phyloP scores from a whole-genome alignment of 64 coral and sea anemone species.

The Dendronephthya gigantea region DNA sequence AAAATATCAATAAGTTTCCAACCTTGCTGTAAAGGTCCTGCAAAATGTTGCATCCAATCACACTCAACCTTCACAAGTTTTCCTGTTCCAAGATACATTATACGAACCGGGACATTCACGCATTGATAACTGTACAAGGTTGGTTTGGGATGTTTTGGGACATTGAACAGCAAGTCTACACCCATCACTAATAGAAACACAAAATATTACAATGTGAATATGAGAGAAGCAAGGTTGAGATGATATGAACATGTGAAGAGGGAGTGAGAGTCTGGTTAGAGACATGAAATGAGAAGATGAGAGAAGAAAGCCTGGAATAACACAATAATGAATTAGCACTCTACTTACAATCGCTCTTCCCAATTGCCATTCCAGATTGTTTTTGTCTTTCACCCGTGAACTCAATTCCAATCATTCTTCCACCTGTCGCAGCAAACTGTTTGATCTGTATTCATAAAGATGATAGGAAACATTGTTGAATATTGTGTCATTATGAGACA shows the following conservation, averaged over 20 bases:
- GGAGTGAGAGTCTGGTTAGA: background rate
- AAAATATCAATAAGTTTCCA: conserved; percentile 89
- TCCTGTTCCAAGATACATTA: conserved; percentile 76
- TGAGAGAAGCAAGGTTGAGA: background rate
- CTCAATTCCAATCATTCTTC: conserved; percentile 68
- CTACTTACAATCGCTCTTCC: conserved; percentile 60
- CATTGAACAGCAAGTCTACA: conserved; percentile 91
- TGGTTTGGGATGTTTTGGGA: conserved; percentile 70
- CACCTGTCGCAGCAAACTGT: conserved; percentile 54
- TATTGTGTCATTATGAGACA: background rate
- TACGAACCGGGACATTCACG: conserved; percentile 70
- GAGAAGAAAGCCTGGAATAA: too few relatives aligned
- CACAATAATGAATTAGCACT: background rate
- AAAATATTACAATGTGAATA: background rate
- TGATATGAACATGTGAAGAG: too few relatives aligned
- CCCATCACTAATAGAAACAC: conserved; percentile 49
- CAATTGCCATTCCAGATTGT: conserved; percentile 38
- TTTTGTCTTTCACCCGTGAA: conserved; percentile 68
- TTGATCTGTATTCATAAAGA: conserved; percentile 49
- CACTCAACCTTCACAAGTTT: conserved; percentile 90
- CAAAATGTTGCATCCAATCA: conserved; percentile 98
- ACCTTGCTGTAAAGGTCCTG: conserved; percentile 52
- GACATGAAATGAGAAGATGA: background rate
- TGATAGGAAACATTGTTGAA: background rate
- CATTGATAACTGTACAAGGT: conserved; percentile 65